Base-by-base conservation (phyloP, 2,797 vertebrate genomes). In the Amazona finschi region DNA sequence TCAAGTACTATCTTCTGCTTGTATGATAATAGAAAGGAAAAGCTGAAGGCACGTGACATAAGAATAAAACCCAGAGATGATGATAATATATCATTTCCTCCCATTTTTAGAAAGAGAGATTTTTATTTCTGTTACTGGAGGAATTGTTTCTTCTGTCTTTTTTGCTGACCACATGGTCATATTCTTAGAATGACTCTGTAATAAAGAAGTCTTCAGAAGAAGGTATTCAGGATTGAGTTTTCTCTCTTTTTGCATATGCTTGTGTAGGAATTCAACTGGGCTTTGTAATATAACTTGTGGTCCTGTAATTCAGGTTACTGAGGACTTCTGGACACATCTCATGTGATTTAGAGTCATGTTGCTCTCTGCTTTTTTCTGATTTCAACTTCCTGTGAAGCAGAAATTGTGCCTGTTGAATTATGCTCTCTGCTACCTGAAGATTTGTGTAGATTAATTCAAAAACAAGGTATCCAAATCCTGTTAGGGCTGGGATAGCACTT, bases 121-220 rank as follows among this genome's bases (percentile, higher is more conserved):
- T 90, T 96, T 96, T 94, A 69, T 95, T 93, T 89, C 75, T 82
- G 66, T 82, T 87, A 53, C 55, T 77, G 92, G 90, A 95, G 62
- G 84, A 83, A 74, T 83, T 95, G 49, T 64, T 96, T 83, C 84
- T 86, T 96, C 90, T 69, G 82, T 93, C 87, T 82, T 92, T 93
- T 94, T 93, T 87, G 69, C 90, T 88, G 91, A 88, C 86, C 49
- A 82, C 55, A 15, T 78, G 88, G 67, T 15, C n/a, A 33, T 93
- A n/a, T 94, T 95, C 89, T 78, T 72, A 90, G 95, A 96, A 83
- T 53, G 60, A 75, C 80, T 90, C 91, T 82, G 16, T 95, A 90
- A 66, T 47, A 94, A 90, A 78, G 52, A 86, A 52, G 31, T 93
- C 82, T 95, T 96, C 33, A 39, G 93, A 96, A 95, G 87, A 85